Conservation (phyloP, 2,888 invertebrate genomes). For the Poecilobothrus nobilitatus region DNA sequence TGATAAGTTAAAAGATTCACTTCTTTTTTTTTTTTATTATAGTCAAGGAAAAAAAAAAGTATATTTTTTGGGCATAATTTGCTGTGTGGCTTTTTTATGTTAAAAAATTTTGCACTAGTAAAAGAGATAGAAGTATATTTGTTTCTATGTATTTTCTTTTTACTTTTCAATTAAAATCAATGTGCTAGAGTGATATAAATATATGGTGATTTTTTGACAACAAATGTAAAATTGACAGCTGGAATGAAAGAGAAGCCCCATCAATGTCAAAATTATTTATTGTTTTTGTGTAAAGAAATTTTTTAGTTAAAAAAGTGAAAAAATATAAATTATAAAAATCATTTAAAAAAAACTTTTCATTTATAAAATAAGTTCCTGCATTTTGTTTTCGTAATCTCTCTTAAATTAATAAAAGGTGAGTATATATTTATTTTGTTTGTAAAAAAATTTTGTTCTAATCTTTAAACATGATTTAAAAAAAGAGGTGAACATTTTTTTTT, state of each 20-base stretch:
- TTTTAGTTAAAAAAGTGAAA: not conserved
- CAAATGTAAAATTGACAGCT: not conserved
- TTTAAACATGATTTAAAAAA: not conserved
- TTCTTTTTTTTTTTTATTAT: not conserved
- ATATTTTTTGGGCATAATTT: constrained; percentile 2
- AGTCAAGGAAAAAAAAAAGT: not conserved
- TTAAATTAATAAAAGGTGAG: not conserved
- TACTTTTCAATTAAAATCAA: not conserved
- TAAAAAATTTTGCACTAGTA: not conserved
- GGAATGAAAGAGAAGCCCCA: not conserved
- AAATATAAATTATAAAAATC: not conserved
- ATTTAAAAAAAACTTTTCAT: not conserved
- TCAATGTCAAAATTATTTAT: constrained; percentile 4
- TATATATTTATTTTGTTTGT: not conserved
- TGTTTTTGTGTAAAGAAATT: constrained; percentile 4
- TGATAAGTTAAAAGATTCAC: too few species aligned
- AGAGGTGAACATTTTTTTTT: not conserved
- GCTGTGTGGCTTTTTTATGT: constrained; percentile 2
- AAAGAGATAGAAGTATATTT: not conserved
- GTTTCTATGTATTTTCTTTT: too few species aligned
- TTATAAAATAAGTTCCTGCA: not conserved
- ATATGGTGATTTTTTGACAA: not conserved
- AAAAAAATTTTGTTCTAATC: not conserved
- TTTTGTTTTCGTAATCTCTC: not conserved
- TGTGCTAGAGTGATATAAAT: not conserved